Conservation (phyloP, 2,797 vertebrate species). For the Nyctalus aviator region DNA sequence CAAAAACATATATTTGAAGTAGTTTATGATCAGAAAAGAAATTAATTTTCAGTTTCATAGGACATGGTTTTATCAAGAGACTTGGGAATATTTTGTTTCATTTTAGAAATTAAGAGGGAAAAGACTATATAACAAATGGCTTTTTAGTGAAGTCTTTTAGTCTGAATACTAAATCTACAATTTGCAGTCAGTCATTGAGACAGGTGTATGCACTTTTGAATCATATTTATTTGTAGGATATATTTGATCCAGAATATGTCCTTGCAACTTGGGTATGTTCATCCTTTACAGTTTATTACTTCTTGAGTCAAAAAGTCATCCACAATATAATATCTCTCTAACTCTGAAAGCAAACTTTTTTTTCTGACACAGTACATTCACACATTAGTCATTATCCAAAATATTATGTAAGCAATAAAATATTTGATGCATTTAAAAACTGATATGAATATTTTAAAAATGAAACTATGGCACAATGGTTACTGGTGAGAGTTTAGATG, state of each 20-base stretch:
- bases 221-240: constrained; percentile 57
- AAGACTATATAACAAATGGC: constrained; percentile 71
- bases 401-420: constrained; percentile 75
- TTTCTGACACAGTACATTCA: constrained; percentile 73
- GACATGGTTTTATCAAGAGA: constrained; percentile 71
- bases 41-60: constrained; percentile 52
- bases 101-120: constrained; percentile 67
- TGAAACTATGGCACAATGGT: constrained; percentile 26
- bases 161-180: constrained; percentile 73
- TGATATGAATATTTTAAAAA: constrained; percentile 60
- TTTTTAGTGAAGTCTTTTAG: constrained; percentile 66
- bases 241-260: constrained; percentile 67
- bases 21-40: constrained; percentile 68
- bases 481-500: constrained; percentile 68
- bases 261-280: constrained; percentile 62
- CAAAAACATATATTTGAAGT: constrained; percentile 60
- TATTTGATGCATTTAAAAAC: constrained; percentile 82
- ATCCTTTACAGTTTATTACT: constrained; percentile 72
- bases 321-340: constrained; percentile 64
- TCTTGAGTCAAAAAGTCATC: constrained; percentile 56
- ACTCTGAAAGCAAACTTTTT: constrained; percentile 74
- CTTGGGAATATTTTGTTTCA: constrained; percentile 68
- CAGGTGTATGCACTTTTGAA: constrained; percentile 54
- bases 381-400: constrained; percentile 79
- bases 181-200: constrained; percentile 60